phyloP scores from a whole-genome alignment of 2,113 vertebrate species.

The Charina bottae region DNA sequence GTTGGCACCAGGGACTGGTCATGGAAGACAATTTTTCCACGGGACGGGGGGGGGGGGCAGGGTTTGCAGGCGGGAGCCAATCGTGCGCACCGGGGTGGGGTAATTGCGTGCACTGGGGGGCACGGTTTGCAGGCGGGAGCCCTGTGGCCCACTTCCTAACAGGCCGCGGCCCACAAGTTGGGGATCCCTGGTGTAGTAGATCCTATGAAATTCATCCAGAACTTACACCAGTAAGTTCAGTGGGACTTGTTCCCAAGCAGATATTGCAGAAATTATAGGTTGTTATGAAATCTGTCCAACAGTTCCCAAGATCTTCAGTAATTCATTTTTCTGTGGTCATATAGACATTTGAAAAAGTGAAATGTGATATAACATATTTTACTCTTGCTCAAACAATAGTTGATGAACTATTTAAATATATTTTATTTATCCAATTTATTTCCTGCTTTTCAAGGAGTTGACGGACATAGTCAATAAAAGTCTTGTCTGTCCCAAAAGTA shows the following conservation, averaged over 20 bases:
- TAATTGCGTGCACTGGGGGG: too few species aligned
- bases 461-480: not conserved
- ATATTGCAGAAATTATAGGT: not conserved
- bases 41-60: too few species aligned
- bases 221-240: not conserved
- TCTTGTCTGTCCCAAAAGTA: not conserved
- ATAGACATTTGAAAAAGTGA: not conserved
- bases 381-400: not conserved
- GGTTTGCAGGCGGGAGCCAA: too few species aligned
- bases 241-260: not conserved
- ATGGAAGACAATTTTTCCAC: too few species aligned
- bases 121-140: too few species aligned
- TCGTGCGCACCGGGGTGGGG: too few species aligned
- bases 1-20: too few species aligned
- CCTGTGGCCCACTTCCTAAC: too few species aligned
- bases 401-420: not conserved
- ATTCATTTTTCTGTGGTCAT: not conserved
- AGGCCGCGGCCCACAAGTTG: too few species aligned
- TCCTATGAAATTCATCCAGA: not conserved
- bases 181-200: too few species aligned
- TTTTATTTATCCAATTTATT: not conserved
- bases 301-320: not conserved
- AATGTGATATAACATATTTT: not conserved
- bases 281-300: not conserved
- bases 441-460: not conserved